These are phyloP conservation scores for Germaria angustata DNA, from an alignment of 2,888 invertebrate genomes.

Conservation along the genomic window DNA sequence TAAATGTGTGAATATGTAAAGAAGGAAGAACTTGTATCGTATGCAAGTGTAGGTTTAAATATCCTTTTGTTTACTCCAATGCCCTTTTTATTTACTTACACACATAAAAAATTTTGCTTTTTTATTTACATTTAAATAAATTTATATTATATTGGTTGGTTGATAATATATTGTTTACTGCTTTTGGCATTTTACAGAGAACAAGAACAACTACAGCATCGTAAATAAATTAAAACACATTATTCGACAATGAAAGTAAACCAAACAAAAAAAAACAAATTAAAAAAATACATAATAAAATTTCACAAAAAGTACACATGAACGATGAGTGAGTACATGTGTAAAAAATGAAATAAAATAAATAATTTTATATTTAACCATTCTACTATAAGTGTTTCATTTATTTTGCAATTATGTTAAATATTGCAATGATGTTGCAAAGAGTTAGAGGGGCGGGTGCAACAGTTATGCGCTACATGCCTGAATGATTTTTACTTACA, in stretches of 20 bases:
- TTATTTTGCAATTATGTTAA: constrained; percentile 58
- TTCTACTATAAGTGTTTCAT: constrained; percentile 59
- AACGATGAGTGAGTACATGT: neutral
- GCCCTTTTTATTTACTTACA: constrained; percentile 24
- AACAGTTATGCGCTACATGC: neutral
- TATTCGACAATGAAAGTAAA: constrained; percentile 58
- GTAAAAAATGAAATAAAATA: constrained; percentile 21
- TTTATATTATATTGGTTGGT: constrained; percentile 55
- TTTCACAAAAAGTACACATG: constrained; percentile 1
- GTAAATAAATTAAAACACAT: constrained; percentile 56
- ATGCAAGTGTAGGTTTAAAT: neutral
- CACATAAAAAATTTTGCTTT: neutral
- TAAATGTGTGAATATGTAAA: neutral
- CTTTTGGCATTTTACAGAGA: constrained; percentile 45
- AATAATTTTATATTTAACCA: constrained; percentile 55
- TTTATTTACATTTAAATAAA: constrained; percentile 50
- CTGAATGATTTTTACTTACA: constrained; percentile 38
- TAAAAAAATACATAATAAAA: neutral
- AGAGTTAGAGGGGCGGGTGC: neutral
- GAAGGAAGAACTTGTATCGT: neutral
- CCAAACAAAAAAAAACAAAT: constrained; percentile 7
- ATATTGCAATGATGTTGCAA: constrained; percentile 17
- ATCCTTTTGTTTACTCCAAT: constrained; percentile 48
- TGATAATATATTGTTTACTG: constrained; percentile 55
- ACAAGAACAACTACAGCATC: neutral